Base-by-base conservation (phyloP, 2,888 invertebrate genomes). In the Apocheima hispidaria region DNA sequence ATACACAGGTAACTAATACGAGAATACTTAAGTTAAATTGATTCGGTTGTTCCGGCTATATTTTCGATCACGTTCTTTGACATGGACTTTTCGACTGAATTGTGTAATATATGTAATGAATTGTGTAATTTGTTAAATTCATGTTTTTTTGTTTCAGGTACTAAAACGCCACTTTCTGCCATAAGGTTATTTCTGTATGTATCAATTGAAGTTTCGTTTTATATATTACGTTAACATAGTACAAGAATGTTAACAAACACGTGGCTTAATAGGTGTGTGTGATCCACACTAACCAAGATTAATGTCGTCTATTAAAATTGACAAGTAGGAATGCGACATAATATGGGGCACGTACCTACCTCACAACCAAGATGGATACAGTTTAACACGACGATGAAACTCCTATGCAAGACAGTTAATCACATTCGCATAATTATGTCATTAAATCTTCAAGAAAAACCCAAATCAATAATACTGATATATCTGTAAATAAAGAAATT, bases 331-430 rank as follows among this genome's bases (percentile, higher is more conserved):
- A 60, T 57, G 66, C 36, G 65, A 51, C 59, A 77, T 78, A 78
- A 73, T 71, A 70, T 68, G 69, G 72, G 58, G 69, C 75, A 77
- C 76, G 74, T 80, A 75, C 74, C 44, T 30, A 33, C 43, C 43
- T n/a, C 40, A 40, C 23, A 35, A 21, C 40, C 16, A 14, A 26
- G 49, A n/a, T n/a, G n/a, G n/a, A 36, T 12, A 28, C 43, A 48
- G 40, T 55, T 41, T 23, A 28, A 44, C 35, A 43, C 60, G 36
- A 52, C 33, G 38, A 26, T 40, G 12, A 30, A 54, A 30, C 43
- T 60, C 6, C n/a, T 23, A 0, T 38, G 14, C n/a, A n/a, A n/a
- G n/a, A n/a, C n/a, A 48, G 53, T 1, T 35, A 35, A 35, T 35
- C 0, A 14, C 6, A 35, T 35, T 14, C 14, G n/a, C n/a, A n/a